Evolutionary conservation across 2,113 vertebrate species (phyloP).

Genomic region (Onychostruthus taczanowskii): DNA sequence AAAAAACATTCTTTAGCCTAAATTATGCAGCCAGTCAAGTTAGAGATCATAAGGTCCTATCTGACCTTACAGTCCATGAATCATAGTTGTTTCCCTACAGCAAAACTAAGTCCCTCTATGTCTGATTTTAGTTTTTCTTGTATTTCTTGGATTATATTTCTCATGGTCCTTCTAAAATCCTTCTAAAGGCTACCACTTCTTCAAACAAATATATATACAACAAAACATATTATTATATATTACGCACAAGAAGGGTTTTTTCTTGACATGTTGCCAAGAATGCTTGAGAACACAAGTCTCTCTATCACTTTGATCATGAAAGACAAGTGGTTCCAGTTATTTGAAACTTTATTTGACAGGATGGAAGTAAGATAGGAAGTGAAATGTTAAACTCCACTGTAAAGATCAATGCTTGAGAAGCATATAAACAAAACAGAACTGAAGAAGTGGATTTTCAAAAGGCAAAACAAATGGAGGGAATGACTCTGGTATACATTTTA

Average conservation of each 20-base stretch:
- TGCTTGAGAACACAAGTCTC: slow-evolving; percentile 47
- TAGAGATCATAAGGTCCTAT: not conserved
- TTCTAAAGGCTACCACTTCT: not conserved
- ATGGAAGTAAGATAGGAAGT: slow-evolving; percentile 60
- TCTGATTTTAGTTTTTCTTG: not conserved
- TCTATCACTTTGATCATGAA: slow-evolving; percentile 65
- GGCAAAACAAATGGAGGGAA: not conserved
- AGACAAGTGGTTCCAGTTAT: slow-evolving; percentile 61
- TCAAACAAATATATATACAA: not conserved
- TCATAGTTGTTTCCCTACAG: not conserved
- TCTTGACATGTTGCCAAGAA: slow-evolving; percentile 41
- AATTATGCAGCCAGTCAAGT: not conserved
- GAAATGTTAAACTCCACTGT: slow-evolving; percentile 47
- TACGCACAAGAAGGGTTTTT: not conserved
- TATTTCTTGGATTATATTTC: not conserved
- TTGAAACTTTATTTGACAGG: slow-evolving; percentile 64
- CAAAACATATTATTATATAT: not conserved
- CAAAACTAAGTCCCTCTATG: not conserved
- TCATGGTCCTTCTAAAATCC: not conserved
- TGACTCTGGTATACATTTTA: not conserved
- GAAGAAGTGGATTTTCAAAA: slow-evolving; percentile 23
- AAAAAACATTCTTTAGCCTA: not conserved
- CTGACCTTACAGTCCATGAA: not conserved
- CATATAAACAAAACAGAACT: not conserved
- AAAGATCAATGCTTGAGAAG: slow-evolving; percentile 56